Evolutionary conservation across 2,888 invertebrate species (phyloP), one percentile per base, ranked within the genome.

Genomic region (Miltochrista miniata): DNA sequence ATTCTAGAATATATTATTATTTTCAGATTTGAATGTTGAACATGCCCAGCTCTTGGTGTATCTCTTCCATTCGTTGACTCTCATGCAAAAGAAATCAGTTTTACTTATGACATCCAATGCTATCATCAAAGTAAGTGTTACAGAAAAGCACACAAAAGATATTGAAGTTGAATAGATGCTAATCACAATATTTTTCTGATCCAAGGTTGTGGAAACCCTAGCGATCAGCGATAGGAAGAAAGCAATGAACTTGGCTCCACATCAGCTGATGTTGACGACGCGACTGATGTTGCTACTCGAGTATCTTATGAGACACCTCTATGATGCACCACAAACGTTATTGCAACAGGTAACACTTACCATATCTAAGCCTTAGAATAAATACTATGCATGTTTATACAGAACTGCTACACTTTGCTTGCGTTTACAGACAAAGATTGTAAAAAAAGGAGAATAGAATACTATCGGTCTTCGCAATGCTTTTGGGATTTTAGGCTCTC

Each of bases 81-180:
- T 99, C 56, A 98, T 98, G 97, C 98, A 98, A 87, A 99, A 98
- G 89, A 99, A 99, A 83, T 96, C 97, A 1, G 96, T 99, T 1
- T 92, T 99, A 34, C 92, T 98, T 8, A 93, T 96, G 68, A 95
- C 96, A 31, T 95, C 96, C 1, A 96, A 96, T 58, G 96, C 92
- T 34, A 92, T 92, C 24, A 92, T 92, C 48, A 92, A 92, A 74
- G 92, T 91, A 69, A 73, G 74, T 66, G 37, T 0, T 29, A 9
- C 10, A 14, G 18, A 7, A 4, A 11, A 24, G n/a, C 1, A 10
- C 1, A 10, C 10, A 10, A 9, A 8, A 36, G 10, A 1, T 36
- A 14, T 36, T 15, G 10, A 2, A 33, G 5, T 24, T 24, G 5
- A 31, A 33, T 42, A 7, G 1, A 13, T 24, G 8, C 13, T 40